Evolutionary conservation across 2,888 invertebrate species (phyloP), one percentile per base, ranked within the genome.

Genomic region (Cryptus armator): DNA sequence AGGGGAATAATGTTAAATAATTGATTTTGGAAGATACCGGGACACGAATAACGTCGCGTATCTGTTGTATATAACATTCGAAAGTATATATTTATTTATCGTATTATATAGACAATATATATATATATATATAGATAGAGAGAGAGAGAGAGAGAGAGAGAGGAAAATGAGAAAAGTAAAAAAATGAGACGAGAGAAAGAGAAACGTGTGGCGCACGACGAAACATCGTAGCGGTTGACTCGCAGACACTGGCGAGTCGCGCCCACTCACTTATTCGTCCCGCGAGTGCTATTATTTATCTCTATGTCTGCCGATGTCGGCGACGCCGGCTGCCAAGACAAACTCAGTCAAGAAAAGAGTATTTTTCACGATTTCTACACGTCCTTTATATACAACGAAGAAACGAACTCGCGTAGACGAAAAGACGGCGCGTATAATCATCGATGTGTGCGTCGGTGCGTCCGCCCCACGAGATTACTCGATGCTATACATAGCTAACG

Each of bases 221-320:
- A 89, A 88, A 89, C 90, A 90, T 88, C 89, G 86, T 86, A 87
- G 89, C 88, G 89, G 89, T 89, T 90, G 90, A 89, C 88, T 90
- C 88, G 90, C 88, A 91, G 92, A 90, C 92, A 91, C 89, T 88
- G 89, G 87, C 90, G 91, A 90, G 90, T 90, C 91, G 91, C 92
- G 91, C 92, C 92, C 92, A 92, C 91, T 91, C 90, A 87, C 87
- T 83, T 86, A 83, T 82, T 85, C 82, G 70, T 75, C 64, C 75
- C 75, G 48, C 79, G 76, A 79, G 78, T 79, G 89, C 89, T 91
- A 90, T 88, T 86, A 88, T 91, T 92, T 92, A 91, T 91, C 91
- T 90, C 89, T 87, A 88, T 88, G 90, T 91, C 85, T 37, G 37
- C 37, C 37, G 37, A 37, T 37, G 37, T 77, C 82, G 81, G 71